Evolutionary conservation across 2,888 invertebrate genomes (phyloP), one percentile per base, ranked within the genome.

Genomic region (Panopea generosa): DNA sequence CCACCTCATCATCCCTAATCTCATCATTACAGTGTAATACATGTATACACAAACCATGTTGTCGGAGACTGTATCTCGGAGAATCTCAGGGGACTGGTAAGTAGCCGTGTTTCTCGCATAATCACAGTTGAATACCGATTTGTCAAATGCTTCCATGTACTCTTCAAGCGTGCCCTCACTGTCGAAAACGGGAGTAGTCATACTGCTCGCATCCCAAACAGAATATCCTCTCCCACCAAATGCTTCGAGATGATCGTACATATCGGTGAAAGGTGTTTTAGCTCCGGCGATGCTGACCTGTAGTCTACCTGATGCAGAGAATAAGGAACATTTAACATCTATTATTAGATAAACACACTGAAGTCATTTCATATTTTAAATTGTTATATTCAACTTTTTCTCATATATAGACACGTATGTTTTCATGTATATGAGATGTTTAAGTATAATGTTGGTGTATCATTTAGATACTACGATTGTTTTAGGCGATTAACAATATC

Each of bases 151-250:
- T 20, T 74, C 76, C 56, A 80, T 79, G 38, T 74, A 70, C 33
- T 79, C 81, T 55, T 86, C 84, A 0, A 84, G 75, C n/a, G 80
- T 71, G 20, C 82, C 84, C 11, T 72, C 78, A 18, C 73, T 73
- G 66, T 86, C 84, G 27, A 72, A 84, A 6, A 84, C 66, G 0
- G 83, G 80, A 2, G 59, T 40, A 2, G 18, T 24, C 20, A 83
- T 49, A 33, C 77, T 56, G 11, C 55, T 24, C 9, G 84, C 24
- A 47, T 84, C 83, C 84, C 84, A 86, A 11, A 86, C 70, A n/a
- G 84, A 84, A 49, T 84, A 84, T 7, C 86, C 86, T 22, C 86
- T 76, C 6, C 84, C 84, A 18, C 86, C 86, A 57, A 84, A 86
- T 9, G 76, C 67, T 7, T 73, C 68, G 2, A 79, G 60, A 24